phyloP scores from a whole-genome alignment of 2,888 invertebrate genomes.

The Apomyelois bistriatella region DNA sequence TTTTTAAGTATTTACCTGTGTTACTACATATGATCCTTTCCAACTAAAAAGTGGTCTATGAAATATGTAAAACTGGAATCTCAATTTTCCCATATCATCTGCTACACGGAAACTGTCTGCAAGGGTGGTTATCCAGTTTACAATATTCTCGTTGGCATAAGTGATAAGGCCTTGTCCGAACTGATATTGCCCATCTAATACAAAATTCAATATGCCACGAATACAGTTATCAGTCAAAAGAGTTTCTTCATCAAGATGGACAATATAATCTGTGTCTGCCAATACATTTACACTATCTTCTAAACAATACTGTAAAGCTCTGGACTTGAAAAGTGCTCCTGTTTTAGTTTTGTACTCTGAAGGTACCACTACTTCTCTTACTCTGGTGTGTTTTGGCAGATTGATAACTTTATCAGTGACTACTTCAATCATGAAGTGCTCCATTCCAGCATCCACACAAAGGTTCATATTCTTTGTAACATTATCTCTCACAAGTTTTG shows the following conservation, averaged over 20 bases:
- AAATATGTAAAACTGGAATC: slow-evolving; percentile 94
- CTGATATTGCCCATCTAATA: slow-evolving; percentile 94
- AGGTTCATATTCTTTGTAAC: slow-evolving; percentile 92
- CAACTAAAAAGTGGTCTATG: slow-evolving; percentile 97
- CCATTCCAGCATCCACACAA: slow-evolving; percentile 93
- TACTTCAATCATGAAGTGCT: slow-evolving; percentile 97
- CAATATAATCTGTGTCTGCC: slow-evolving; percentile 95
- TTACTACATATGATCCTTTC: slow-evolving; percentile 99
- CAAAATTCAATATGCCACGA: slow-evolving; percentile 95
- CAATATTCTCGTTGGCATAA: slow-evolving; percentile 97
- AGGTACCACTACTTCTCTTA: slow-evolving; percentile 94
- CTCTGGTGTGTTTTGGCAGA: slow-evolving; percentile 87
- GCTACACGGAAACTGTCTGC: slow-evolving; percentile 97
- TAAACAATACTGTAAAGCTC: slow-evolving; percentile 96
- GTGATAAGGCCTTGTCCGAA: slow-evolving; percentile 98
- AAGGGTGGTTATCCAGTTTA: slow-evolving; percentile 97
- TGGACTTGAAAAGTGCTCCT: slow-evolving; percentile 95
- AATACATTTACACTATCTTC: slow-evolving; percentile 93
- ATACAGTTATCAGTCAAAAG: slow-evolving; percentile 95
- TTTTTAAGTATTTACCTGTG: slow-evolving; percentile 86
- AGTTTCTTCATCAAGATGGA: slow-evolving; percentile 98
- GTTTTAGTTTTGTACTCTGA: slow-evolving; percentile 91
- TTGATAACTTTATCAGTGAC: slow-evolving; percentile 94
- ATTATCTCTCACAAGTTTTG: slow-evolving; percentile 92
- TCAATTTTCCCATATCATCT: slow-evolving; percentile 98